Evolutionary conservation across 35 echinoderm and acorn worm species (phyloP).

Genomic region (Hemicentrotus pulcherrimus): DNA sequence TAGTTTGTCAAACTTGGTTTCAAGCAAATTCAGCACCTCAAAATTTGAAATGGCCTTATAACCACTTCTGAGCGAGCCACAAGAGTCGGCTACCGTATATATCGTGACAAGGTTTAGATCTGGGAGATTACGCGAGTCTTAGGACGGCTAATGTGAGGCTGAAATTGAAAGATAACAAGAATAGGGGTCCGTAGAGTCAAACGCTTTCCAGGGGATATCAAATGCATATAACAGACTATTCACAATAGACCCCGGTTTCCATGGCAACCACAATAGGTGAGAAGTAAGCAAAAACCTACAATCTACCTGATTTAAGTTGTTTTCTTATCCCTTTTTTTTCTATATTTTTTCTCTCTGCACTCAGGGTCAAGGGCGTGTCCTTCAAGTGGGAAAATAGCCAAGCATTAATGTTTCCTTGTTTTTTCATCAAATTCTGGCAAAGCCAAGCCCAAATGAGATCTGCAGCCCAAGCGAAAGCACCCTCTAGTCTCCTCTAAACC

Average conservation of each 20-base stretch:
- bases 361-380: not conserved
- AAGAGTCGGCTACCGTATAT: not conserved
- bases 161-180: not conserved
- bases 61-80: not conserved
- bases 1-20: not conserved
- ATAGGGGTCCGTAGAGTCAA: not conserved
- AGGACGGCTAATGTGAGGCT: not conserved
- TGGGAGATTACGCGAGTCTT: not conserved
- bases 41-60: not conserved
- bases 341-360: not conserved
- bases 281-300: not conserved
- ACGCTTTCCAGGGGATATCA: not conserved
- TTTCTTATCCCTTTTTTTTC: not conserved
- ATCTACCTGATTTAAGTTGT: not conserved
- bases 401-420: conserved; percentile 19
- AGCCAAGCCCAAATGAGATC: not conserved
- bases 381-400: not conserved
- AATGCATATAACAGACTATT: not conserved
- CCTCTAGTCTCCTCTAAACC: not conserved
- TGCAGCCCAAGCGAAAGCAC: not conserved
- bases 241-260: not conserved
- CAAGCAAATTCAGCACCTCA: not conserved
- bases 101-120: not conserved
- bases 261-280: not conserved
- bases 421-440: conserved; percentile 10